phyloP scores from a whole-genome alignment of 2,113 vertebrate species.

The Spermophilus dauricus region DNA sequence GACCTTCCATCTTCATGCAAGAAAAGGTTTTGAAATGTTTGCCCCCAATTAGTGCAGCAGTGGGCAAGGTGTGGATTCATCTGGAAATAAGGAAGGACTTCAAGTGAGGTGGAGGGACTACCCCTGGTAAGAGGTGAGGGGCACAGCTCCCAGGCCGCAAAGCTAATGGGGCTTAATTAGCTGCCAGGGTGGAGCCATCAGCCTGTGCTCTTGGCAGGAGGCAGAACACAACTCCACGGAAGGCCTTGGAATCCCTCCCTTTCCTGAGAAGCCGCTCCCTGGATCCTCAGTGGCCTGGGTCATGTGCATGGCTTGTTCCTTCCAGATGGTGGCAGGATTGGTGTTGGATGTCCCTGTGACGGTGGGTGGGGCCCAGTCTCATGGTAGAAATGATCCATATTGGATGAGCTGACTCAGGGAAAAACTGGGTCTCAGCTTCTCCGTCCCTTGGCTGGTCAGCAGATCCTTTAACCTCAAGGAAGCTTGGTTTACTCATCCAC shows the following conservation, averaged over 20 bases:
- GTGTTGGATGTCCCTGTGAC: background rate
- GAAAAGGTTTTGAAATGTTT: background rate
- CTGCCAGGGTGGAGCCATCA: background rate
- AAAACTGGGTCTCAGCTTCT: background rate
- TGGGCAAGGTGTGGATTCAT: background rate
- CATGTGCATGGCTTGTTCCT: background rate
- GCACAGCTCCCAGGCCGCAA: background rate
- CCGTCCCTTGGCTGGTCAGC: background rate
- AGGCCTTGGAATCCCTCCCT: background rate
- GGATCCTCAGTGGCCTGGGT: background rate
- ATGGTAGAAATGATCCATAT: background rate
- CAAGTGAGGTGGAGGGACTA: background rate
- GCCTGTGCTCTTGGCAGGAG: background rate
- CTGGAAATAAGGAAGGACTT: constrained; percentile 8
- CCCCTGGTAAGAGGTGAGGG: background rate
- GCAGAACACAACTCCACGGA: background rate
- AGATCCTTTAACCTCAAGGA: background rate
- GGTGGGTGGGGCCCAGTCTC: background rate
- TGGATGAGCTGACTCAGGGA: background rate
- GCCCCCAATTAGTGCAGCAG: background rate
- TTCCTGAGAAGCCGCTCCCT: background rate
- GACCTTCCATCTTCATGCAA: background rate
- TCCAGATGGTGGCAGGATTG: background rate
- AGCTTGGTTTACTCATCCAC: background rate
- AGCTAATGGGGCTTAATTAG: background rate